Evolutionary conservation across 2,797 vertebrate genomes (phyloP), one percentile per base, ranked within the genome.

Genomic region (Cirrhinus molitorella): DNA sequence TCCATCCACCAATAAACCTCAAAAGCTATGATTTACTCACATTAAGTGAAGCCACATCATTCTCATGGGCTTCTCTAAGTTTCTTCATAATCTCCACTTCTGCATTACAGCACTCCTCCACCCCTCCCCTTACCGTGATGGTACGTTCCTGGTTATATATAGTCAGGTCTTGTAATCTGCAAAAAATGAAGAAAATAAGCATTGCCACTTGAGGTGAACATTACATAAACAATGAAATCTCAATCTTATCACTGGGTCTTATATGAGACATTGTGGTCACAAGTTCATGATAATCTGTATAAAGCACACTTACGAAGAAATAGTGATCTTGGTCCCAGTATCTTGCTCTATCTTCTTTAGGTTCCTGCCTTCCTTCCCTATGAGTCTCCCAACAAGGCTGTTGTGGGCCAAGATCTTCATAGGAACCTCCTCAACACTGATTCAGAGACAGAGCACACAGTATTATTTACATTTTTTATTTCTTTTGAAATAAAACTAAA

Each of bases 261-360:
- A n/a, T 59, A 47, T 65, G 5, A 31, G 25, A 17, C 25, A 1
- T 0, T n/a, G 21, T 61, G 10, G n/a, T 4, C 21, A 57, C 28
- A 23, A 16, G 13, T 63, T 31, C 1, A 61, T 25, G 12, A 28
- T n/a, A n/a, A n/a, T 28, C 23, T 28, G 13, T 25, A 59, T 12
- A 25, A 23, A 49, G 31, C 40, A 3, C 37, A 92, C 96, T 96
- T 92, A 99, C 98, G 97, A 95, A 89, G 98, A 99, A 93, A 99
- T 98, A 86, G 96, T 98, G 91, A 99, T 98, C 94, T 97, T 99
- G 76, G 97, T 97, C 93, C 96, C 97, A 0, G 98, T 97, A 86
- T 99, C 97, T 88, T 98, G 97, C 91, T 99, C 98, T 0, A 99
- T 99, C 94, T 98, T 99, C 94, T 99, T 99, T 92, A 99, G 95